Percentiles rank a stretch among this genome's conserved stretches.
These are phyloP conservation scores for Cnemophilus loriae DNA, from an alignment of 2,113 vertebrate species.

Conservation along the genomic window DNA sequence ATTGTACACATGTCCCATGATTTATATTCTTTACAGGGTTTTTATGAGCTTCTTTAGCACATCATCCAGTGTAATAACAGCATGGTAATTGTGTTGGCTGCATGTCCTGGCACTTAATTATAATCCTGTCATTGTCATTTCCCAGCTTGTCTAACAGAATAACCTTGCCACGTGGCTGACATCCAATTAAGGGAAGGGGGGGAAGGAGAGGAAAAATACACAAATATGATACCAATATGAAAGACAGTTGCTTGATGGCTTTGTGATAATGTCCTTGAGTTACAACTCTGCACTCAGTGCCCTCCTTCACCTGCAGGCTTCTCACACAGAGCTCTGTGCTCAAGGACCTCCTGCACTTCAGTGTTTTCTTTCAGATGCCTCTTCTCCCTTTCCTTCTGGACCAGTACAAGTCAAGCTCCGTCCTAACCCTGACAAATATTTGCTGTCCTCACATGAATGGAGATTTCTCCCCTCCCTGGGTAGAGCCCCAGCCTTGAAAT, in stretches of 20 bases:
- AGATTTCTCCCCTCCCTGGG: not conserved
- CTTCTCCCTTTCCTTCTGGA: not conserved
- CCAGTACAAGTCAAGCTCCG: not conserved
- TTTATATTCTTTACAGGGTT: slow-evolving; percentile 59
- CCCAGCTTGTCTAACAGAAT: slow-evolving; percentile 64
- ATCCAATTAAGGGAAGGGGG: slow-evolving; percentile 25
- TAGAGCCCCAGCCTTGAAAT: not conserved
- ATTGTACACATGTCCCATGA: slow-evolving; percentile 15
- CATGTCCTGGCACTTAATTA: slow-evolving; percentile 73
- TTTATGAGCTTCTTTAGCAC: slow-evolving; percentile 68
- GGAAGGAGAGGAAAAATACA: not conserved
- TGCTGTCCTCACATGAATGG: not conserved
- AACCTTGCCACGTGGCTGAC: slow-evolving; percentile 67
- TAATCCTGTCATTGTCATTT: slow-evolving; percentile 70
- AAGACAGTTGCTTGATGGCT: not conserved
- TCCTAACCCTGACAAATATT: not conserved
- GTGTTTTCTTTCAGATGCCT: not conserved
- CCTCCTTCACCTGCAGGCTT: not conserved
- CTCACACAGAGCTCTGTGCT: not conserved
- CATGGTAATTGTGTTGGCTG: slow-evolving; percentile 70
- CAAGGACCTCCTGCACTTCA: not conserved
- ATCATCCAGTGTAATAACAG: slow-evolving; percentile 67
- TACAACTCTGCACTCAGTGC: not conserved
- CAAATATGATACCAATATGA: not conserved
- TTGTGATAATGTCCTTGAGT: not conserved